phyloP scores from a whole-genome alignment of 2,797 vertebrate genomes.

The Distichodus sexfasciatus region DNA sequence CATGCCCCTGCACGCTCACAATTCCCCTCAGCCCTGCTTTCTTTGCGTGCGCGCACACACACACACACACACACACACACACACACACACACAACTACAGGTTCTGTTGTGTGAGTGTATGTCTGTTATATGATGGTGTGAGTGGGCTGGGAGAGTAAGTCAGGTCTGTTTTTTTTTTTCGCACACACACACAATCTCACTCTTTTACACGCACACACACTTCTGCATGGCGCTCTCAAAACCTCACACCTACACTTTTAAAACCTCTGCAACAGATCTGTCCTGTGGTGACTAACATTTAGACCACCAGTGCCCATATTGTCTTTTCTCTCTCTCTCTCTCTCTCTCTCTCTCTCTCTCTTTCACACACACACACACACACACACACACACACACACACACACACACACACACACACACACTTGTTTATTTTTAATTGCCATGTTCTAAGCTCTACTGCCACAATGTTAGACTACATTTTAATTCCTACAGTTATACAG shows the following conservation, averaged over 20 bases:
- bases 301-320: no score
- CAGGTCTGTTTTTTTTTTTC: background rate
- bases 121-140: background rate
- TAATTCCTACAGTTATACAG: no score
- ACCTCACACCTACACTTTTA: slow-evolving; percentile 7
- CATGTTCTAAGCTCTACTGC: no score
- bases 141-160: no score
- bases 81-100: no score
- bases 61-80: no score
- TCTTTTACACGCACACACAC: background rate
- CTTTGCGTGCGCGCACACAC: background rate
- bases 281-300: background rate
- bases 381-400: slow-evolving; percentile 14
- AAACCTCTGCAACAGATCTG: slow-evolving; percentile 6
- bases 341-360: background rate
- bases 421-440: no score
- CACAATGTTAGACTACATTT: no score
- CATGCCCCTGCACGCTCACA: slow-evolving; percentile 45
- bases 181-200: background rate
- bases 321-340: background rate
- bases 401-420: no score
- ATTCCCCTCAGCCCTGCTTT: background rate
- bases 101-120: background rate
- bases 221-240: background rate
- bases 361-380: no score